A percentile compares a stretch with the other conserved stretches of the same genome.
Conservation (phyloP, 2,113 vertebrate genomes). For the Silurus meridionalis region DNA sequence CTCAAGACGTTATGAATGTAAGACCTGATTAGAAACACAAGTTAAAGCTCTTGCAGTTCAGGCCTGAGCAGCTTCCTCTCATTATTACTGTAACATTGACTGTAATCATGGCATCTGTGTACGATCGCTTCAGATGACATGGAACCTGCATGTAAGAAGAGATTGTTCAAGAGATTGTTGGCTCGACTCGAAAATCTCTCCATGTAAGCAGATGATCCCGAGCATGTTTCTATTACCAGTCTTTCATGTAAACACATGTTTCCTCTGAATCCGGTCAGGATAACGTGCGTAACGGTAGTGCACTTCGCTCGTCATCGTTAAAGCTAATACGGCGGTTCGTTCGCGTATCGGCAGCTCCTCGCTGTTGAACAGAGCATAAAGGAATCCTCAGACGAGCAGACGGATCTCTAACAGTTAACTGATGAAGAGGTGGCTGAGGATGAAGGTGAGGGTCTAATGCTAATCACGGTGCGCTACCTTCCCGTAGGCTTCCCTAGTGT, state of each 20-base stretch:
- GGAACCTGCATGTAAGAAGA: neutral
- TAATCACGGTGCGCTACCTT: constrained; percentile 22
- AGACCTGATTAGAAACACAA: neutral
- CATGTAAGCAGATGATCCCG: neutral
- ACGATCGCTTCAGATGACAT: too few relatives aligned
- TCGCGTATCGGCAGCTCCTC: neutral
- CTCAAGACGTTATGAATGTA: too few relatives aligned
- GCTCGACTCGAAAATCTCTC: neutral
- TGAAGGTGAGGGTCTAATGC: constrained; percentile 15
- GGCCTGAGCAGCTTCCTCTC: neutral
- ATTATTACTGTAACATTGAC: neutral
- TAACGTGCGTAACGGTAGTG: neutral
- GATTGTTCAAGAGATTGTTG: neutral
- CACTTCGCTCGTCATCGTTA: neutral
- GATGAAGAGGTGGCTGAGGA: constrained; percentile 14
- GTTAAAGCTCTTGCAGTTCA: neutral
- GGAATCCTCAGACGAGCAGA: neutral
- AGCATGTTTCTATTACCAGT: constrained; percentile 12
- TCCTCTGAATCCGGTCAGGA: neutral
- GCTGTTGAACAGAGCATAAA: neutral
- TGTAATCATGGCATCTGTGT: neutral
- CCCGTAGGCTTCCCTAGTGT: neutral
- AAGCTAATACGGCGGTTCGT: neutral
- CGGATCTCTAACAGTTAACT: constrained; percentile 13
- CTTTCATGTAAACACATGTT: neutral